Percentiles rank a stretch among this genome's conserved stretches.
Evolutionary conservation across 2,888 invertebrate genomes (phyloP).

Genomic region (Protodeltote pygarga): DNA sequence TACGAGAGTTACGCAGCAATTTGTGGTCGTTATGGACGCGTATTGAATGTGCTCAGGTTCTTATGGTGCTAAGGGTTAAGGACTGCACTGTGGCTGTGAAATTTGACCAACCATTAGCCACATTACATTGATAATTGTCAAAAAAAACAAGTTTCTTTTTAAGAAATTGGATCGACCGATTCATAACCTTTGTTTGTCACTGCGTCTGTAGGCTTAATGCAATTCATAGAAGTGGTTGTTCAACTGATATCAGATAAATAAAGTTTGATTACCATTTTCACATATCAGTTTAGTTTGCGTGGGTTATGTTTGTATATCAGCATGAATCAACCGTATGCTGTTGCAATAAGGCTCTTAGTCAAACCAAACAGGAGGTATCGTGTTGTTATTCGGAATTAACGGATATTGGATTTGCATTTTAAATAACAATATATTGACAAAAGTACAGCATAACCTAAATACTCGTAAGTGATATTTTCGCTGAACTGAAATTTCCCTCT

Average conservation of each 20-base stretch:
- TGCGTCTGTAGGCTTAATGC: slow-evolving; percentile 21
- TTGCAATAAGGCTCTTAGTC: slow-evolving; percentile 53
- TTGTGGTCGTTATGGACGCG: slow-evolving; percentile 70
- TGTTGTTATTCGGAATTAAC: slow-evolving; percentile 14
- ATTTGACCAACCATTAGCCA: slow-evolving; percentile 10
- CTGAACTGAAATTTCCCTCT: slow-evolving; percentile 4
- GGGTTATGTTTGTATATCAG: slow-evolving; percentile 34
- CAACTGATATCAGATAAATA: slow-evolving; percentile 58
- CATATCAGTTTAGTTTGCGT: slow-evolving; percentile 57
- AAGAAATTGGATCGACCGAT: slow-evolving; percentile 5
- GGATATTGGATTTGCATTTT: slow-evolving; percentile 25
- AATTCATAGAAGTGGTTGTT: slow-evolving; percentile 44
- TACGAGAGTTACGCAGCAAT: slow-evolving; percentile 59
- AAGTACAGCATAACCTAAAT: slow-evolving; percentile 10
- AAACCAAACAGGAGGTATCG: slow-evolving; percentile 13
- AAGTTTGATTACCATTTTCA: slow-evolving; percentile 60
- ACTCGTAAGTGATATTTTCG: slow-evolving; percentile 20
- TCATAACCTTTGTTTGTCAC: slow-evolving; percentile 20
- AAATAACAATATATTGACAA: slow-evolving; percentile 17
- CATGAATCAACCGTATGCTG: slow-evolving; percentile 37
- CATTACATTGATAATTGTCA: slow-evolving; percentile 37
- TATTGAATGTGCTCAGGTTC: slow-evolving; percentile 62
- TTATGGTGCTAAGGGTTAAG: slow-evolving; percentile 50
- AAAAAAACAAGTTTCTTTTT: slow-evolving; percentile 30
- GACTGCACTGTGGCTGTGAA: slow-evolving; percentile 6